phyloP scores from a whole-genome alignment of 35 echinoderm and acorn worm species.

The Holothuria glaberrima region DNA sequence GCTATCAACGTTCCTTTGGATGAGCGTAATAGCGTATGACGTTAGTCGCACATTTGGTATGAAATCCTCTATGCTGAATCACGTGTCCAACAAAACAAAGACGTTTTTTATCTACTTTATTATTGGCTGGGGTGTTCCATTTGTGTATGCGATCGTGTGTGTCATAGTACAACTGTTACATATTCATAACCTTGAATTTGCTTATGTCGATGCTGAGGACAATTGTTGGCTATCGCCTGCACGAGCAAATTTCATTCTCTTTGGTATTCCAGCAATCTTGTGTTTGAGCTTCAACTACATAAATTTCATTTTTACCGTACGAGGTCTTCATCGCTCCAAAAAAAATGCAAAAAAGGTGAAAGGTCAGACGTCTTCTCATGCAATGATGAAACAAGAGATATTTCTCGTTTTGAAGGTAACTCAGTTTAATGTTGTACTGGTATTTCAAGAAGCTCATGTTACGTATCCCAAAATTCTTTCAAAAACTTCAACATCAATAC shows the following conservation, averaged over 20 bases:
- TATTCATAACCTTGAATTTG: neutral
- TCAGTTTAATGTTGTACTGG: no score
- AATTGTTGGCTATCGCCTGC: conserved; percentile 43
- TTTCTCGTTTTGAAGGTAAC: conserved; percentile 12
- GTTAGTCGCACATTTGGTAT: conserved; percentile 67
- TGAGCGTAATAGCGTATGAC: conserved; percentile 71
- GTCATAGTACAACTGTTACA: neutral
- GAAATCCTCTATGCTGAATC: neutral
- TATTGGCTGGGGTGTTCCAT: conserved; percentile 36
- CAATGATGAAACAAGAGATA: conserved; percentile 11
- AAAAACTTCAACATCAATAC: no score
- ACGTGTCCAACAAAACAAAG: neutral
- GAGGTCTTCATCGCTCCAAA: conserved; percentile 15
- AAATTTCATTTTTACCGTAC: conserved; percentile 10
- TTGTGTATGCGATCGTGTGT: neutral
- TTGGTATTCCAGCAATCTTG: conserved; percentile 27
- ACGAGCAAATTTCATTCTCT: conserved; percentile 32
- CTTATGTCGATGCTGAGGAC: neutral
- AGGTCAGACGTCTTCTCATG: conserved; percentile 3
- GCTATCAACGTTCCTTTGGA: conserved; percentile 69
- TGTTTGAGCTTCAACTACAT: conserved; percentile 26
- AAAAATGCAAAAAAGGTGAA: conserved; percentile 29
- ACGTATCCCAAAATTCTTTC: no score
- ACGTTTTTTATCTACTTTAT: conserved; percentile 5
- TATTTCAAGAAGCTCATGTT: no score